Conservation (phyloP, 2,113 vertebrate genomes). For the Patagioenas fasciata region DNA sequence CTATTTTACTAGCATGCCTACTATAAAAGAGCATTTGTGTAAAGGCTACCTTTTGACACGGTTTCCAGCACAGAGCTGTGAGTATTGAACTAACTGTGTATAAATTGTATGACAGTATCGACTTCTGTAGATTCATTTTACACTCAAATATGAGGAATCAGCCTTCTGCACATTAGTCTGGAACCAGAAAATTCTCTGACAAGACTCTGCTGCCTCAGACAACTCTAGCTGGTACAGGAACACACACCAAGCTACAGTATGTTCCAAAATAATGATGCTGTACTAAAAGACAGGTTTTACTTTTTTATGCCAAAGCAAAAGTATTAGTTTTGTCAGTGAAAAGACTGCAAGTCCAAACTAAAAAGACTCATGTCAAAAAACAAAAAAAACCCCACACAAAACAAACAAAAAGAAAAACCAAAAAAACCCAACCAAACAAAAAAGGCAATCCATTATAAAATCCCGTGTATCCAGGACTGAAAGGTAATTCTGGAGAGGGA, state of each 20-base stretch:
- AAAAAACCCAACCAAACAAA: too few relatives aligned
- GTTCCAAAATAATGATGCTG: not conserved
- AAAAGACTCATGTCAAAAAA: not conserved
- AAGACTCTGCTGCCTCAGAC: not conserved
- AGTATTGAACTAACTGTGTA: not conserved
- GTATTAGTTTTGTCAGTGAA: not conserved
- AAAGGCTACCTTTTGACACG: not conserved
- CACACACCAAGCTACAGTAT: not conserved
- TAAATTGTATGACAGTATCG: not conserved
- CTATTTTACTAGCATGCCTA: not conserved
- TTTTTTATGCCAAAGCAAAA: not conserved
- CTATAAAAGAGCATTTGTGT: not conserved
- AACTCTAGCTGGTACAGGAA: not conserved
- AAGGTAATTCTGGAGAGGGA: not conserved
- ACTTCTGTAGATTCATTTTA: conserved; percentile 9
- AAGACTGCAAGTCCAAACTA: not conserved
- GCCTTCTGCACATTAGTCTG: not conserved
- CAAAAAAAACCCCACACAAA: too few relatives aligned
- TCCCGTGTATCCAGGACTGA: not conserved
- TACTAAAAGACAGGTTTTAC: not conserved
- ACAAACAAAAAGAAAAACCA: too few relatives aligned
- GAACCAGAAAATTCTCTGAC: not conserved
- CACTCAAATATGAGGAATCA: not conserved
- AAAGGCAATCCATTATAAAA: not conserved
- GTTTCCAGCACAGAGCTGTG: not conserved